A percentile compares a stretch with the other conserved stretches of the same genome.
Conservation (phyloP, 2,113 vertebrate species). For the Empidonax alnorum region DNA sequence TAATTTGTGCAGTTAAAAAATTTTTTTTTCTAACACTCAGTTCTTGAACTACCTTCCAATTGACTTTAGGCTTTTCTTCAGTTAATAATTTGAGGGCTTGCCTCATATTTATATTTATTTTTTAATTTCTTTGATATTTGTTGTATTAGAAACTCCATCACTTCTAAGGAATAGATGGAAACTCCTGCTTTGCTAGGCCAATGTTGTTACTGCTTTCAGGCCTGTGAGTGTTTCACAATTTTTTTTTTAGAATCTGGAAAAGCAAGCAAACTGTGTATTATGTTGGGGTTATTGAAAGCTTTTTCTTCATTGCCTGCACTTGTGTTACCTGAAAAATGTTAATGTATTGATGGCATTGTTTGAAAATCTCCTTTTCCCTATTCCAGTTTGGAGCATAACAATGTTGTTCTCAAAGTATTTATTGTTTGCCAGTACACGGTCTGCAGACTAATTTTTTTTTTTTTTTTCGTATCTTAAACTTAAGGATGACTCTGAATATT, state of each 20-base stretch:
- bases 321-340: not conserved
- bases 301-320: not conserved
- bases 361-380: not conserved
- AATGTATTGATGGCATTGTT: not conserved
- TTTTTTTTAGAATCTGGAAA: not conserved
- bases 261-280: not conserved
- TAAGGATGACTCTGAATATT: not conserved
- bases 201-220: not conserved
- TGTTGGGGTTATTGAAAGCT: not conserved
- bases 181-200: not conserved
- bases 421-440: not conserved
- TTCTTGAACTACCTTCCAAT: not conserved
- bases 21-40: rapidly evolving
- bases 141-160: not conserved
- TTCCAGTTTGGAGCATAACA: not conserved
- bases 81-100: not conserved
- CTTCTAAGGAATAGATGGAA: not conserved
- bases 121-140: not conserved
- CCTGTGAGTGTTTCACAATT: not conserved
- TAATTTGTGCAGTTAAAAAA: not conserved
- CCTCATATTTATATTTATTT: not conserved
- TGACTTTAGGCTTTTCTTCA: not conserved
- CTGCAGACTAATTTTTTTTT: not conserved
- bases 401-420: not conserved
- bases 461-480: not conserved